Percentiles rank a stretch among this genome's conserved stretches.
phyloP scores from a whole-genome alignment of 2,888 invertebrate species.

The Leptarthrus brevirostris region DNA sequence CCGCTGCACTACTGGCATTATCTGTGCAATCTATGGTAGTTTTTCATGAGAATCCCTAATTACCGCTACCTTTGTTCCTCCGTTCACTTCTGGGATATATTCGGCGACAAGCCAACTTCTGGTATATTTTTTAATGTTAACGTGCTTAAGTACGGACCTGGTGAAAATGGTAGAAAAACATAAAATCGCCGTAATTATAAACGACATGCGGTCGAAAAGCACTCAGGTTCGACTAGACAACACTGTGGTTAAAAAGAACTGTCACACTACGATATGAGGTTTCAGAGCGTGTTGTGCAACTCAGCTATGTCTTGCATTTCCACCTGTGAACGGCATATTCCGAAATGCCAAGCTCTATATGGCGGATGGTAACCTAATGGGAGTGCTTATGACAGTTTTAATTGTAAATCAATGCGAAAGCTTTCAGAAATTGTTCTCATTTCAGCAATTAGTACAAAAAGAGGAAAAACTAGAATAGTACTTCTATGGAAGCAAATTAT shows the following conservation, averaged over 20 bases:
- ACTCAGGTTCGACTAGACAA: not conserved
- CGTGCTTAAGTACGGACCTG: no score
- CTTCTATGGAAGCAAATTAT: no score
- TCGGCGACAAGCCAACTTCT: not conserved
- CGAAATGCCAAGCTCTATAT: not conserved
- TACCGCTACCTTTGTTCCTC: constrained; percentile 8
- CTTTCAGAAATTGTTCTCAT: not conserved
- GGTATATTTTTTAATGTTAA: not conserved
- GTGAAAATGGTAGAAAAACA: not conserved
- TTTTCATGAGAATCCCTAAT: constrained; percentile 27
- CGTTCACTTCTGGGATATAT: constrained; percentile 8
- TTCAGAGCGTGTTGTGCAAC: no score
- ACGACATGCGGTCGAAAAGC: not conserved
- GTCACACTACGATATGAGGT: not conserved
- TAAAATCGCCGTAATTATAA: not conserved
- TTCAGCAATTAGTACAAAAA: not conserved
- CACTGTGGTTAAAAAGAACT: not conserved
- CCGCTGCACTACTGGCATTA: not conserved
- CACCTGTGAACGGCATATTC: not conserved
- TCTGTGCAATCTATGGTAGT: not conserved
- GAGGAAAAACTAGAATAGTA: no score
- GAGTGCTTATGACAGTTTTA: no score
- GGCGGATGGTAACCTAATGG: not conserved
- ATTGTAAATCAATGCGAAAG: not conserved
- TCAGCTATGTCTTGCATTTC: no score